Evolutionary conservation across 2,113 vertebrate species (phyloP), one percentile per base, ranked within the genome.

Genomic region (Melanerpes aurifrons): DNA sequence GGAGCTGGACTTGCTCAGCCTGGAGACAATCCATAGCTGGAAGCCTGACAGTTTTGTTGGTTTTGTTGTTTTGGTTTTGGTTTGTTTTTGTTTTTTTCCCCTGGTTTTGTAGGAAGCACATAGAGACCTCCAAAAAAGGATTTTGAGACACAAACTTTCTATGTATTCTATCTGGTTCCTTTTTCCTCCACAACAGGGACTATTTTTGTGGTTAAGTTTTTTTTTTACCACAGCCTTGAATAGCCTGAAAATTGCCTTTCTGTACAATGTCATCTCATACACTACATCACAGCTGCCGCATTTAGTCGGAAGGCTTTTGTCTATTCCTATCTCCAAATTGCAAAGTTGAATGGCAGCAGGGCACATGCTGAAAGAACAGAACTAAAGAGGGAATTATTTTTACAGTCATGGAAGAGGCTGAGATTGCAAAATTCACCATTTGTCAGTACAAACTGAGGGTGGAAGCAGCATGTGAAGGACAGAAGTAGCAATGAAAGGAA

Each of bases 201-300:
- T 14, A 70, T 47, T 68, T 66, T 70, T 48, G 12, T 15, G 45
- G 21, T 37, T 68, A 17, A 18, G 16, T n/a, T 9, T 53, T 91
- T 85, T 57, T 57, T 31, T 31, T 18, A 29, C 24, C 62, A 53
- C 85, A 75, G 50, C 40, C 40, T 29, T 50, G 56, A 87, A 87
- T 63, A 82, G 79, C 16, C 9, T 74, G 67, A 59, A 91, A 91
- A 86, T 78, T 74, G 45, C 62, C 50, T 84, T 86, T 88, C 69
- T 72, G 25, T 48, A 12, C 58, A 19, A 43, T 2, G 47, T 25
- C 14, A 72, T 78, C 48, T 87, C 56, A 69, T 11, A 57, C 1
- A 1, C 19, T 26, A 11, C 74, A 70, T 11, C 61, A 37, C 92
- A 94, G 86, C 64, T 92, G 86, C 83, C 67, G 47, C 77, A 57